Base-by-base conservation (phyloP, 2,113 vertebrate species). In the Sporophila hypoxantha region DNA sequence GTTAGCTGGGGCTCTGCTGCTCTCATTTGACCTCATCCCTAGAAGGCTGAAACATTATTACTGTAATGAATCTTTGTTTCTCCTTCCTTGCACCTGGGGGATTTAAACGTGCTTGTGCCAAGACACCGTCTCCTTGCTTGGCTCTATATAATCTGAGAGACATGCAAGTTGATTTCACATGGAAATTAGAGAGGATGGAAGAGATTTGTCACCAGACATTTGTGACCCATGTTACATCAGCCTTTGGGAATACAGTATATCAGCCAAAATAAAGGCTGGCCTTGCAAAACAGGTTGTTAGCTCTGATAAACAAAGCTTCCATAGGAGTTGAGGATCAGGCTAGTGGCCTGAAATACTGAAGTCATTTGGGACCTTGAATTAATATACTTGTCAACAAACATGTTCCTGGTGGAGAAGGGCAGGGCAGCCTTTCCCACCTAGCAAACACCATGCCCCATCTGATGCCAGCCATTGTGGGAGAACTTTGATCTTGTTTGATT, bases 31-130 rank as follows among this genome's bases (percentile, higher is more conserved):
- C 90, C 92, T 79, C 81, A 62, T 93, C 90, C 70, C 90, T 94
- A 84, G 92, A 87, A 92, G 94, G 75, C 78, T 76, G 84, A 50
- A 86, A 84, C 55, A 93, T 93, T 91, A 94, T 93, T 91, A 76
- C 67, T 69, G 75, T 79, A 90, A 93, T 93, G 88, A 93, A 93
- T 94, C 94, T 94, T 88, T 74, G 77, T 87, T 91, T 91, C 81
- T 92, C 60, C n/a, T 87, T 82, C 75, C 64, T 67, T 73, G 75
- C 75, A 91, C 64, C 86, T 76, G 77, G 59, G 90, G 83, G 59
- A 88, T 84, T 93, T 69, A 68, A 88, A 82, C 0, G 5, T 57
- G 34, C 53, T 66, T 25, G 36, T 91, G 84, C 81, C 84, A 64
- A 85, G 75, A 55, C 0, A 2, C 81, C 1, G 0, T 62, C 88